Percentiles rank a stretch among this genome's conserved stretches.
Conservation (phyloP, 2,888 invertebrate genomes). For the Agrenia bidenticulata region DNA sequence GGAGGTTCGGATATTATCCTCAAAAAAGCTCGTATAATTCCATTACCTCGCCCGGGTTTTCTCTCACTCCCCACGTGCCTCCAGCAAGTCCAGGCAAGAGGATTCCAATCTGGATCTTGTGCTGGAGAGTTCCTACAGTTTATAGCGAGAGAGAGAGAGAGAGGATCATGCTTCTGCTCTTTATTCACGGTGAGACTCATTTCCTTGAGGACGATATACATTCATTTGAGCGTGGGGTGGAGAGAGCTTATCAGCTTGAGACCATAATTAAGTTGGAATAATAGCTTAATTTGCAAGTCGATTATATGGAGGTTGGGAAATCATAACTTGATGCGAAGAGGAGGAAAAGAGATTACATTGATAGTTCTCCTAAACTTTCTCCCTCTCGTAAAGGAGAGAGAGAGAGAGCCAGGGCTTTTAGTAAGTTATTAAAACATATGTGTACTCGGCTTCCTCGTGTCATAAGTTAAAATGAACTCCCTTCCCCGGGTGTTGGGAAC, state of each 20-base stretch:
- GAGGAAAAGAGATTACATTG: slow-evolving; percentile 29
- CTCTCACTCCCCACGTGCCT: background rate
- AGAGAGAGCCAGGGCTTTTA: background rate
- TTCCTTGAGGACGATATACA: slow-evolving; percentile 38
- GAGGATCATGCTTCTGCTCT: background rate
- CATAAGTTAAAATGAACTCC: no score
- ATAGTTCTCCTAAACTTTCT: slow-evolving; percentile 8
- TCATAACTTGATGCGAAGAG: slow-evolving; percentile 42
- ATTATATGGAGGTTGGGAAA: slow-evolving; percentile 50
- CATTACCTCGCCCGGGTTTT: background rate
- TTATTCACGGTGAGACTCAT: slow-evolving; percentile 31
- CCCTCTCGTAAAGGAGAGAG: background rate
- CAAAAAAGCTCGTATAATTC: no score
- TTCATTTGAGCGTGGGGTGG: background rate
- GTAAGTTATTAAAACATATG: background rate
- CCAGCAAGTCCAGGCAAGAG: no score
- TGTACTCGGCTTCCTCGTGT: background rate
- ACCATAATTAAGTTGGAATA: slow-evolving; percentile 53
- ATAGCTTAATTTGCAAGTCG: slow-evolving; percentile 54
- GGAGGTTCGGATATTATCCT: no score
- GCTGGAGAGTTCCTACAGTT: slow-evolving; percentile 2
- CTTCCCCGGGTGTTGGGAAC: no score
- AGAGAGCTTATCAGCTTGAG: slow-evolving; percentile 46
- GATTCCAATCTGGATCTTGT: background rate
- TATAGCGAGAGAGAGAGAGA: slow-evolving; percentile 7